phyloP scores from a whole-genome alignment of 2,797 vertebrate genomes.

The Hippoglossus hippoglossus region DNA sequence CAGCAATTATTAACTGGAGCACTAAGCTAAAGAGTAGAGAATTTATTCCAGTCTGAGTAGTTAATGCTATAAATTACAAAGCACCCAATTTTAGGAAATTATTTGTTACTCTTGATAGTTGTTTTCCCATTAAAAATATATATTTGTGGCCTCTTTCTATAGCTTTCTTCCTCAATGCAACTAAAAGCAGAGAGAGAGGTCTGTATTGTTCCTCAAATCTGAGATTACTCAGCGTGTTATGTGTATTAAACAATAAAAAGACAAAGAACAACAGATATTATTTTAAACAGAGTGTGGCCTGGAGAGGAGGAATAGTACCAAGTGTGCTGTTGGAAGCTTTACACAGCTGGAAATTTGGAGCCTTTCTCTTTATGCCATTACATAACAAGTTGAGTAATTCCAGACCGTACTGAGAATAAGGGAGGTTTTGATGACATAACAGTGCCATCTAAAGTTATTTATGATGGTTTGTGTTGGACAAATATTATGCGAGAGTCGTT shows the following conservation, averaged over 20 bases:
- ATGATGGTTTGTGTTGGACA: conserved; percentile 57
- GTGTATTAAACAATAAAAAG: conserved; percentile 18
- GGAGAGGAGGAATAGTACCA: conserved; percentile 27
- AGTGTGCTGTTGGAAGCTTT: conserved; percentile 44
- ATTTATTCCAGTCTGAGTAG: background rate
- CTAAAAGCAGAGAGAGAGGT: conserved; percentile 10
- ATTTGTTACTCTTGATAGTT: background rate
- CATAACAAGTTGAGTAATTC: conserved; percentile 49
- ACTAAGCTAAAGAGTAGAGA: background rate
- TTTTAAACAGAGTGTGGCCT: conserved; percentile 26
- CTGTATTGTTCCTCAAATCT: conserved; percentile 28
- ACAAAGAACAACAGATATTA: conserved; percentile 24
- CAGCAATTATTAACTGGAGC: background rate
- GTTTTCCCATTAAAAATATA: background rate
- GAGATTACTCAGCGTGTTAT: background rate
- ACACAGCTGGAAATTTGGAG: conserved; percentile 31
- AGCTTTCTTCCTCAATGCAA: background rate
- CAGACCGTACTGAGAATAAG: conserved; percentile 35
- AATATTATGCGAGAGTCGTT: conserved; percentile 43
- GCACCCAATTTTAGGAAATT: background rate
- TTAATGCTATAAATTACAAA: background rate
- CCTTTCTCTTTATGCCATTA: conserved; percentile 39
- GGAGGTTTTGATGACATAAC: conserved; percentile 52
- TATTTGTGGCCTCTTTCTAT: background rate
- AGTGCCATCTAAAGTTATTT: conserved; percentile 55